Evolutionary conservation across 2,797 vertebrate genomes (phyloP).

Genomic region (Leptatherina wallacei): DNA sequence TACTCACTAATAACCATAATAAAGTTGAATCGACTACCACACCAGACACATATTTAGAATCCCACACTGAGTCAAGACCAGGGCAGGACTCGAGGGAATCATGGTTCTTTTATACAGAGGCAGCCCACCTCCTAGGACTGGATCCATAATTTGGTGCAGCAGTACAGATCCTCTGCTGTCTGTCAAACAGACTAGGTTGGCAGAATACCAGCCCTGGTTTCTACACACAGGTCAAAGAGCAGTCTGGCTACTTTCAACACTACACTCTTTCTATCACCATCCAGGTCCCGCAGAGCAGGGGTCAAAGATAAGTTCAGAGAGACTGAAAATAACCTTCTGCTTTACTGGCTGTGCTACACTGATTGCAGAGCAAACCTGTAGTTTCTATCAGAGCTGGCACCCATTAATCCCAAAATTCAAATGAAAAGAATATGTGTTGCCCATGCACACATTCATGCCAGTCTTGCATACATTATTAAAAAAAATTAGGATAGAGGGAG

Average conservation of each 20-base stretch:
- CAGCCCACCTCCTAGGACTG: constrained; percentile 52
- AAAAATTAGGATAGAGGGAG: too few species aligned
- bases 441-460: background rate
- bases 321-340: constrained; percentile 53
- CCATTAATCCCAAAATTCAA: background rate
- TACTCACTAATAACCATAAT: constrained; percentile 27
- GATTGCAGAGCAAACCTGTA: background rate
- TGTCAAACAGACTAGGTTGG: constrained; percentile 29
- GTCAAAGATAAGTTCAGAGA: constrained; percentile 58
- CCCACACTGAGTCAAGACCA: constrained; percentile 23
- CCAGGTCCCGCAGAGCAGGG: constrained; percentile 32
- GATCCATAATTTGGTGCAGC: constrained; percentile 57
- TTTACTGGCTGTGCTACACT: constrained; percentile 19
- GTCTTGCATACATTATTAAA: too few species aligned
- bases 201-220: constrained; percentile 33
- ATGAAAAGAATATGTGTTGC: background rate
- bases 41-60: constrained; percentile 3
- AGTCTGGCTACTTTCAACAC: constrained; percentile 55
- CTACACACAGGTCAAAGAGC: constrained; percentile 66
- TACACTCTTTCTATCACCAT: constrained; percentile 39
- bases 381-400: background rate
- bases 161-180: constrained; percentile 40
- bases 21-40: constrained; percentile 28
- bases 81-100: constrained; percentile 35
- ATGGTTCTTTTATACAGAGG: constrained; percentile 56